These are phyloP conservation scores for Branchellion lobata DNA, from an alignment of 2,888 invertebrate genomes.

Conservation along the genomic window DNA sequence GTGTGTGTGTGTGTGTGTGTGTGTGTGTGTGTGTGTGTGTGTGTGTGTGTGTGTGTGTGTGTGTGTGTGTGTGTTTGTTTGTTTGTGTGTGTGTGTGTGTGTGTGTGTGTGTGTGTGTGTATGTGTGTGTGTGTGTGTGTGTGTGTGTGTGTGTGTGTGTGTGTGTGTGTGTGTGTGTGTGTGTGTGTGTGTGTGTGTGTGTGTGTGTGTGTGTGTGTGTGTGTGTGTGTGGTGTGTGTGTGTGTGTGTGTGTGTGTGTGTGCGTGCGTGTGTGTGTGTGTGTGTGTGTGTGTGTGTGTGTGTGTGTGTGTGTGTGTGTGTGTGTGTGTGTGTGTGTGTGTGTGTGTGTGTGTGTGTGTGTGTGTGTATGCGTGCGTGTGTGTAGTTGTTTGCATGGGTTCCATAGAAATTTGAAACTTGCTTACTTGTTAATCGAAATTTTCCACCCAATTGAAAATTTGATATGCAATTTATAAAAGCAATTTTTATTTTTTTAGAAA, in stretches of 20 bases:
- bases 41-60: constrained; percentile 10
- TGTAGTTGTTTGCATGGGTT: background rate
- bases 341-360: background rate
- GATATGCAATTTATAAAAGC: too few relatives aligned
- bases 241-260: background rate
- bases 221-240: background rate
- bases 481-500: too few relatives aligned
- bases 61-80: constrained; percentile 20
- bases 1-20: constrained; percentile 22
- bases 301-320: constrained; percentile 14
- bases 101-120: constrained; percentile 31
- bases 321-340: constrained; percentile 8
- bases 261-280: background rate
- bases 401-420: too few relatives aligned
- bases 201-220: background rate
- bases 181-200: background rate
- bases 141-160: constrained; percentile 25
- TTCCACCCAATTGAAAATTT: too few relatives aligned
- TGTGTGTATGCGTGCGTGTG: background rate
- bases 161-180: constrained; percentile 24
- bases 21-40: constrained; percentile 36
- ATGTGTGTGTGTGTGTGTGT: constrained; percentile 23
- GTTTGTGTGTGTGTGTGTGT: constrained; percentile 35
- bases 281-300: background rate
- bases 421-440: too few relatives aligned